phyloP scores from a whole-genome alignment of 2,888 invertebrate genomes.

The Mantis religiosa region DNA sequence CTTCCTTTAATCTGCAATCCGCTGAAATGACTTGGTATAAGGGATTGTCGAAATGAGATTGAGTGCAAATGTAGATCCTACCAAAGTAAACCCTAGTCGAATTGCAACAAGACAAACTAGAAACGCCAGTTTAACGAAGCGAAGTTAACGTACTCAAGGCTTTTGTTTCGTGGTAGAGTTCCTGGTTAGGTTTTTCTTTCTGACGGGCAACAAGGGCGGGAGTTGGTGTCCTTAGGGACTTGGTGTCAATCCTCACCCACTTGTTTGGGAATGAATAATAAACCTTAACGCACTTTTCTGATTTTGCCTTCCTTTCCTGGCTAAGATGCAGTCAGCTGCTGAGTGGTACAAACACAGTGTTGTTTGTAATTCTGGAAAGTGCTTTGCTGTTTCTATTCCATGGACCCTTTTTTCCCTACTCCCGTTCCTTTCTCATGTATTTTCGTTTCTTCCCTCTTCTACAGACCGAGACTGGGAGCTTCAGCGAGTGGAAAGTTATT shows the following conservation, averaged over 20 bases:
- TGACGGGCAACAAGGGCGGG: not conserved
- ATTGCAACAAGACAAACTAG: not conserved
- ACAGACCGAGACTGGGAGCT: not conserved
- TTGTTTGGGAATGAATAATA: conserved; percentile 25
- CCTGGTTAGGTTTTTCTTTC: not conserved
- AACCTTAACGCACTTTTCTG: conserved; percentile 28
- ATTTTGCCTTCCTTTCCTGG: conserved; percentile 14
- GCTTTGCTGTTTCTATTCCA: conserved; percentile 20
- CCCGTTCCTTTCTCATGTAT: not conserved
- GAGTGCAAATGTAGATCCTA: not conserved
- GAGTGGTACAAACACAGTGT: conserved; percentile 11
- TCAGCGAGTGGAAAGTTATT: conserved; percentile 12
- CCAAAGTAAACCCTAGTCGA: not conserved
- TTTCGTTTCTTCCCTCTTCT: not conserved
- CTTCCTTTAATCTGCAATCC: not conserved
- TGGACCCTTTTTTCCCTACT: not conserved
- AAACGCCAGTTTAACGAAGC: not conserved
- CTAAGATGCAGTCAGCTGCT: not conserved
- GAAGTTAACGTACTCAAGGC: not conserved
- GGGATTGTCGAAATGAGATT: not conserved
- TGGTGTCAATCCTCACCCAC: conserved; percentile 17
- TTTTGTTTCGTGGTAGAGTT: not conserved
- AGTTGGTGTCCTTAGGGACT: conserved; percentile 9
- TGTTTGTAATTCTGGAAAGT: conserved; percentile 26
- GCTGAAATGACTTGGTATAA: not conserved